Evolutionary conservation across 2,113 vertebrate genomes (phyloP).

Genomic region (Caranx melampygus): DNA sequence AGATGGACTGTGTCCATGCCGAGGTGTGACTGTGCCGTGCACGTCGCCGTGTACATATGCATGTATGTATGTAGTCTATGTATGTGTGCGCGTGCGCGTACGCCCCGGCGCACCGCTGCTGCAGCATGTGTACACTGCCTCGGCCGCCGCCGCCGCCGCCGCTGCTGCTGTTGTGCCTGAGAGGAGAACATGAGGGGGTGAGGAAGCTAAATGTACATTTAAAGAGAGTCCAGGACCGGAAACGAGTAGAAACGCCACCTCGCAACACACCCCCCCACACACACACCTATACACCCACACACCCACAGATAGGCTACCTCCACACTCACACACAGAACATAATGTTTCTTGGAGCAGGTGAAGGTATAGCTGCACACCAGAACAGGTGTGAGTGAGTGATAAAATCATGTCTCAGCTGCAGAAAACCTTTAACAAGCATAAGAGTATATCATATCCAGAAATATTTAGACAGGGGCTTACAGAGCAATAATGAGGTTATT

Average conservation of each 20-base stretch:
- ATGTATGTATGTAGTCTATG: conserved; percentile 1
- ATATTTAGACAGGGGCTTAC: neutral
- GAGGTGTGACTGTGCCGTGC: conserved; percentile 55
- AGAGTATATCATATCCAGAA: neutral
- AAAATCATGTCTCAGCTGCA: neutral
- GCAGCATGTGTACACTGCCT: conserved; percentile 60
- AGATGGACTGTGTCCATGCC: conserved; percentile 46
- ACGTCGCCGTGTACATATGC: conserved; percentile 32
- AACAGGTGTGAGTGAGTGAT: neutral
- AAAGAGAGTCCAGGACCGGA: conserved; percentile 25
- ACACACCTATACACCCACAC: neutral
- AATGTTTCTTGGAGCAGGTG: neutral
- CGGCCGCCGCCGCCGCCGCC: conserved; percentile 28
- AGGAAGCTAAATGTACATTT: conserved; percentile 37
- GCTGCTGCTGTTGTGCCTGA: conserved; percentile 31
- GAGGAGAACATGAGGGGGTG: conserved; percentile 46
- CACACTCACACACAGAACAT: conserved; percentile 1
- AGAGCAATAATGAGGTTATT: neutral
- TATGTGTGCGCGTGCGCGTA: conserved; percentile 46
- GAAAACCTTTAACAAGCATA: neutral
- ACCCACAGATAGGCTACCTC: neutral
- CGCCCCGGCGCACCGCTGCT: conserved; percentile 65
- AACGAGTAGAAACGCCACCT: neutral
- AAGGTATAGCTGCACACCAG: neutral
- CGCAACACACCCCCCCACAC: neutral